Base-by-base conservation (phyloP, 2,113 vertebrate genomes). In the Myotis yumanensis region DNA sequence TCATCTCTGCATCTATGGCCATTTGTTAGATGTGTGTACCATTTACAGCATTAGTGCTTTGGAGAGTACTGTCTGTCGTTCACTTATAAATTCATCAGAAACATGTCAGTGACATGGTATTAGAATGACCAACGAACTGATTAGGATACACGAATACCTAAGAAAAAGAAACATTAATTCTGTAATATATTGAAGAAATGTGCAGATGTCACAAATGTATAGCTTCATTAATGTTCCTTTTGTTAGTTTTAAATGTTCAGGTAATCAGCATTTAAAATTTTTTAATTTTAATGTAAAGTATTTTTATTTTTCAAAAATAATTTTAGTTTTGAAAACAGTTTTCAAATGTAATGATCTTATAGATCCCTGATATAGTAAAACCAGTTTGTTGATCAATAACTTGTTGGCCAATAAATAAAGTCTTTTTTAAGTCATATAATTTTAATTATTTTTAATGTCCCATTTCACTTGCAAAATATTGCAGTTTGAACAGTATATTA, bases 221-320 rank as follows among this genome's bases (percentile, higher is more conserved):
- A 66, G n/a, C 43, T 66, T 86, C 30, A 54, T 46, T 86, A 64
- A 72, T 68, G 11, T 51, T 82, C 43, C 30, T 86, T 83, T 77
- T 86, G 11, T 72, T 69, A 68, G 62, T 80, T 93, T 64, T 43
- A 62, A 95, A 62, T 86, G 43, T 80, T 62, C 12, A 68, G 25
- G n/a, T 76, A 82, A 43, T 86, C 40, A 86, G 4, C 28, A 64
- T 80, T 80, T 82, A 7, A 52, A 11, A 9, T 14, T 89, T 94
- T 87, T 88, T 46, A 85, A 64, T 76, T 77, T 77, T 77, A 32
- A 51, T 77, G 28, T 77, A 51, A 30, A 77, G 20, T 48, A 28
- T 75, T 93, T 96, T 83, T 68, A 84, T 72, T 93, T 91, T 88
- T 81, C 9, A 76, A 20, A 69, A 20, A 46, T 37, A 68, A 88